These are phyloP conservation scores for Mongoloraphidia duomilia DNA, from an alignment of 2,888 invertebrate genomes.

Conservation along the genomic window DNA sequence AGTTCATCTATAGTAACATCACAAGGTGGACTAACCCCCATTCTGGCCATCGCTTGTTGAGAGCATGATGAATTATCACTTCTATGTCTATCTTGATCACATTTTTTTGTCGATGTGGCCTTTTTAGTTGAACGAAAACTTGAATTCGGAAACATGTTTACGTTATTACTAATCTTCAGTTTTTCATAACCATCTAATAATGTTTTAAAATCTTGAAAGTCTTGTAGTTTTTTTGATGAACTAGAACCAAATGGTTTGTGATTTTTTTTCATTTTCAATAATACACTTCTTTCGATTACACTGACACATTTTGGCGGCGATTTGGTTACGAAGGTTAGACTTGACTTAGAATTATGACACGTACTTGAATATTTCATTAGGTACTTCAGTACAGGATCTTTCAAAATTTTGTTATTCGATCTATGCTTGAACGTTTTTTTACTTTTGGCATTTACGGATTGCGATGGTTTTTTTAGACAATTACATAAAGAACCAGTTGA, in stretches of 20 bases:
- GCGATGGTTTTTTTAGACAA: conserved; percentile 19
- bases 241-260: conserved; percentile 24
- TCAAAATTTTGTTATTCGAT: conserved; percentile 33
- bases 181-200: conserved; percentile 28
- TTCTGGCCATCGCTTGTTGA: conserved; percentile 51
- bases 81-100: background rate
- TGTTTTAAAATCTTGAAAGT: conserved; percentile 25
- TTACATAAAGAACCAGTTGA: conserved; percentile 24
- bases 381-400: conserved; percentile 41
- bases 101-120: background rate
- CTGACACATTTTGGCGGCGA: too few relatives aligned
- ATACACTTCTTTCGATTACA: too few relatives aligned
- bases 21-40: conserved; percentile 49
- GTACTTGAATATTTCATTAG: conserved; percentile 21
- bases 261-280: conserved; percentile 4
- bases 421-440: conserved; percentile 29
- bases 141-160: background rate
- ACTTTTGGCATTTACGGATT: conserved; percentile 23
- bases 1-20: conserved; percentile 89
- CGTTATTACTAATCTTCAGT: conserved; percentile 23
- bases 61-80: conserved; percentile 43
- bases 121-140: background rate
- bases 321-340: too few relatives aligned
- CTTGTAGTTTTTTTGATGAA: conserved; percentile 16
- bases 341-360: conserved; percentile 12